These are phyloP conservation scores for Oplegnathus fasciatus DNA, from an alignment of 2,113 vertebrate species.

Conservation along the genomic window DNA sequence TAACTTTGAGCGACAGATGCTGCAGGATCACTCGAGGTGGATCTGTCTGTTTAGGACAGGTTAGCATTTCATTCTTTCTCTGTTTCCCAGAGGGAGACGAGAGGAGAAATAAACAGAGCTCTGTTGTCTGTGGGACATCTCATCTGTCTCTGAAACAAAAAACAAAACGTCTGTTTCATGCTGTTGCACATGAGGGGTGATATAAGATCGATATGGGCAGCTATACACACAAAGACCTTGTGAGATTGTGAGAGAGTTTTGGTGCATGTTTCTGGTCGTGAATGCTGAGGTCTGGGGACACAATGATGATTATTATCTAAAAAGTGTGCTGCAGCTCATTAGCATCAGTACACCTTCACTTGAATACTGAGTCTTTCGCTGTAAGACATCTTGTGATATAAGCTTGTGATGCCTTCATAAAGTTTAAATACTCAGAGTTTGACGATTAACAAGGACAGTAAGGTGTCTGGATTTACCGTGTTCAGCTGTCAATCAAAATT, in stretches of 20 bases:
- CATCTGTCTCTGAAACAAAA: neutral
- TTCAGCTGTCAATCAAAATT: neutral
- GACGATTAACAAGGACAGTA: neutral
- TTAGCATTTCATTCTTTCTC: neutral
- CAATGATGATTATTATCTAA: neutral
- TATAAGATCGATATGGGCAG: neutral
- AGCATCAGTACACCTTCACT: neutral
- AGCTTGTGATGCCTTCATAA: neutral
- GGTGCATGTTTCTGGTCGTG: neutral
- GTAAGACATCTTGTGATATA: neutral
- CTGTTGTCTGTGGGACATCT: neutral
- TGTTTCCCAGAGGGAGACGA: conserved; percentile 9
- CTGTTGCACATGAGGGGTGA: neutral
- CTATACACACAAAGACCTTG: neutral
- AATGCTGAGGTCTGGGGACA: neutral
- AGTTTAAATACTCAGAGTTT: neutral
- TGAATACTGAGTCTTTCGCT: neutral
- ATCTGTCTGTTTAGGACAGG: conserved; percentile 5
- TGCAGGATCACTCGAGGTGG: conserved; percentile 13
- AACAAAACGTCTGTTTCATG: neutral
- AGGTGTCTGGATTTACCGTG: neutral
- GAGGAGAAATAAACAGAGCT: conserved; percentile 13
- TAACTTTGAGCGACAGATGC: conserved; percentile 35
- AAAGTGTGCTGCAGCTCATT: neutral
- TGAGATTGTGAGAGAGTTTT: neutral